These are phyloP conservation scores for Ischnura elegans DNA, from an alignment of 2,888 invertebrate genomes.

Conservation along the genomic window DNA sequence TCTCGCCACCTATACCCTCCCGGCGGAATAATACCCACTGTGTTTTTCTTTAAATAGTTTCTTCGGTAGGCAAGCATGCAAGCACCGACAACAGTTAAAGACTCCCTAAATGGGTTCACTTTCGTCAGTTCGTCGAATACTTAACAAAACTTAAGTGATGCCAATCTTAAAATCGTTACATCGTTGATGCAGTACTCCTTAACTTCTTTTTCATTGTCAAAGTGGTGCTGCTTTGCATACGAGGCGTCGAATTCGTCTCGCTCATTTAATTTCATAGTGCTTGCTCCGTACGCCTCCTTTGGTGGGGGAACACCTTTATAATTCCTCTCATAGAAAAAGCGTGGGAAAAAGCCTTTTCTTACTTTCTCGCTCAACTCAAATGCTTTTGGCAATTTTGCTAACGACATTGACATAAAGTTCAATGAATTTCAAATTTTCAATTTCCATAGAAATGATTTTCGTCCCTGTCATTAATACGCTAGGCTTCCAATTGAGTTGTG, in stretches of 20 bases:
- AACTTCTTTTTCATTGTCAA: background rate
- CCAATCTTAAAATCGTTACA: background rate
- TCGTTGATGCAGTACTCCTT: background rate
- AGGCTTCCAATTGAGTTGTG: background rate
- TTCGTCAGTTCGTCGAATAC: background rate
- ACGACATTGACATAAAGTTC: too few relatives aligned
- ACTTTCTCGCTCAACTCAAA: background rate
- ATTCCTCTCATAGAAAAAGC: slow-evolving; percentile 73
- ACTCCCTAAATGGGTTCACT: background rate
- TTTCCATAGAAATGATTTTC: too few relatives aligned
- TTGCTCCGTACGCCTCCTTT: background rate
- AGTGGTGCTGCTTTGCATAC: background rate
- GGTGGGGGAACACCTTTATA: slow-evolving; percentile 70
- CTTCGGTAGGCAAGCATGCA: slow-evolving; percentile 71
- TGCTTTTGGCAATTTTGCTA: background rate
- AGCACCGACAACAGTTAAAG: slow-evolving; percentile 62
- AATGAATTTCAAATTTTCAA: too few relatives aligned
- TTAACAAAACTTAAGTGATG: background rate
- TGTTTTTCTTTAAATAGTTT: slow-evolving; percentile 73
- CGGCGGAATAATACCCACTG: slow-evolving; percentile 73
- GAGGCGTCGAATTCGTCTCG: background rate
- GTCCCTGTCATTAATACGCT: background rate
- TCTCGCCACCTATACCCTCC: slow-evolving; percentile 73
- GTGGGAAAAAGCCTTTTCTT: slow-evolving; percentile 71
- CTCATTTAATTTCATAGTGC: background rate